Conservation (phyloP, 2,113 vertebrate genomes). For the Brachypteracias leptosomus region DNA sequence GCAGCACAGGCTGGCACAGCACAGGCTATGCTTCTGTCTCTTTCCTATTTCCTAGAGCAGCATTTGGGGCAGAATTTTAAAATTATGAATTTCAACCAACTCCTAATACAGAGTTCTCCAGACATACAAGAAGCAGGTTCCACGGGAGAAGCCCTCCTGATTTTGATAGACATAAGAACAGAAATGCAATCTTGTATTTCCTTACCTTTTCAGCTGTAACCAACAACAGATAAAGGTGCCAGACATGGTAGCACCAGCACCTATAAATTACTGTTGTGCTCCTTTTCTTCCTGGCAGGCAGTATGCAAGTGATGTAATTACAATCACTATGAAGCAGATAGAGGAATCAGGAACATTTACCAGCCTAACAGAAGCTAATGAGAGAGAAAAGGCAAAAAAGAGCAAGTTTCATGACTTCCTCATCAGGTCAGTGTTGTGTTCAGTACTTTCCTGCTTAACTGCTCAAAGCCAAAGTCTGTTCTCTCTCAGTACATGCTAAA, state of each 20-base stretch:
- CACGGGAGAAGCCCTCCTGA: not conserved
- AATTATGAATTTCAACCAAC: not conserved
- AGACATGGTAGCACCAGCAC: not conserved
- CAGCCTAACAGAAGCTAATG: conserved; percentile 68
- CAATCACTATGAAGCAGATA: conserved; percentile 63
- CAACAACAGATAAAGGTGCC: not conserved
- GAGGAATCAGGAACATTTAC: conserved; percentile 69
- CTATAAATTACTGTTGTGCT: not conserved
- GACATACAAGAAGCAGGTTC: not conserved
- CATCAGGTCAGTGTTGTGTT: conserved; percentile 71
- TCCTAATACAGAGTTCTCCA: not conserved
- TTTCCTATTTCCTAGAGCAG: not conserved
- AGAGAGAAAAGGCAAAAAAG: conserved; percentile 72
- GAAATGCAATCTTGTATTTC: not conserved
- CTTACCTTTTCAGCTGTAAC: not conserved
- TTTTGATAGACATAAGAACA: not conserved
- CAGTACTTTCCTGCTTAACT: not conserved
- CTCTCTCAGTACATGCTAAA: not conserved
- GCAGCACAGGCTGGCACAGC: not conserved
- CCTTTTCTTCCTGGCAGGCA: conserved; percentile 68
- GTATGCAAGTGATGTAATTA: conserved; percentile 73
- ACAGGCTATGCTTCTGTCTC: not conserved
- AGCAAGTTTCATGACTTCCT: conserved; percentile 67
- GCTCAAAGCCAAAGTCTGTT: not conserved
- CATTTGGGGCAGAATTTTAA: not conserved